Base-by-base conservation (phyloP, 1,140 invertebrate genomes). In the Zaprionus gabonicus region DNA sequence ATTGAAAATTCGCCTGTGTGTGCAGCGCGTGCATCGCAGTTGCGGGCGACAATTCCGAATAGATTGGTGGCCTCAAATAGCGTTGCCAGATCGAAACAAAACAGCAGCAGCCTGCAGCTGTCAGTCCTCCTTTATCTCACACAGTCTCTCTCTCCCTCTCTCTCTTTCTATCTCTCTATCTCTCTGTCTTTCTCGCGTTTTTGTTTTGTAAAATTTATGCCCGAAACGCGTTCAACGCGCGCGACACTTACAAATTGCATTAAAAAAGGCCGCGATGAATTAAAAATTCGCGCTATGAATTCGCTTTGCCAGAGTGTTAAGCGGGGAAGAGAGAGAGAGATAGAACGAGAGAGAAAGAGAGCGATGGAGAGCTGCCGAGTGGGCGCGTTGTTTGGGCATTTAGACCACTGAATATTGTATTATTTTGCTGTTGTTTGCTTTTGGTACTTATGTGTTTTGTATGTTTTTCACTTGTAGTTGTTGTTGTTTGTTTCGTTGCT, bases 231-330 rank as follows among this genome's bases (percentile, higher is more conserved):
- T 20, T 36, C 65, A 67, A 25, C 62, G 41, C 70, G 66, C 67
- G 56, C 64, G 74, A 75, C 78, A 69, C 78, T 77, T 77, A 73
- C 81, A 79, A 88, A 87, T 88, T 88, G 84, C 74, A 84, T 88
- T 88, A 76, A 87, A 82, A 81, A 62, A 68, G 74, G 44, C 66
- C 55, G 70, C 68, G 57, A 53, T 70, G 60, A 80, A 76, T 76
- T 85, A 65, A 60, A 76, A 85, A 70, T 60, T 67, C 57, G 41
- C 34, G 56, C 66, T 63, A 72, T 76, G 73, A 72, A 72, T 76
- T 73, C 65, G 59, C 46, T 66, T 66, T 46, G 23, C 5, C 17
- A 38, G 46, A 49, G 51, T 64, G 55, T 53, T 17, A 46, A 7
- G 41, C 2, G 41, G n/a, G n/a, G 2, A 10, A 31, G 41, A n/a